These are phyloP conservation scores for Tetramorium alpestre DNA, from an alignment of 1,140 invertebrate species.

Conservation along the genomic window DNA sequence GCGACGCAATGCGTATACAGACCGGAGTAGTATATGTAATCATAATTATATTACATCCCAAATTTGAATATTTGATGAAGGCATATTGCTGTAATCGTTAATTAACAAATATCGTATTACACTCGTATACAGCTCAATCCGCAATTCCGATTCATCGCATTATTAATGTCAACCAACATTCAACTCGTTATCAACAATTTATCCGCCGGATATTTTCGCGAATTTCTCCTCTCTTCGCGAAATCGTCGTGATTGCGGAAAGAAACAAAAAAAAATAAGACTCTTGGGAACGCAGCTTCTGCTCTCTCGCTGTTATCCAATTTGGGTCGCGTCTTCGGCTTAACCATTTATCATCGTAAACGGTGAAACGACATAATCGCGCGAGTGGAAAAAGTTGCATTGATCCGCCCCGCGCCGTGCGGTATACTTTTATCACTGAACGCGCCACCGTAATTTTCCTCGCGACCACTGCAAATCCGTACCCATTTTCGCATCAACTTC, in stretches of 20 bases:
- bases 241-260: not conserved
- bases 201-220: not conserved
- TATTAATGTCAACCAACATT: constrained; percentile 1
- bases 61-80: constrained; percentile 39
- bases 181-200: not conserved
- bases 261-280: not conserved
- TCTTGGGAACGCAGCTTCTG: not conserved
- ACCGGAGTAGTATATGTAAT: not conserved
- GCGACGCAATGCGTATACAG: not conserved
- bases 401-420: constrained; percentile 10
- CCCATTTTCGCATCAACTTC: not conserved
- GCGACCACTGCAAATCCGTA: not conserved
- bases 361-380: constrained; percentile 47
- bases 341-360: constrained; percentile 16
- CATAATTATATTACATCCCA: constrained; percentile 10
- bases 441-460: constrained; percentile 25
- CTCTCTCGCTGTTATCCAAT: constrained; percentile 21
- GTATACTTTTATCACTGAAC: constrained; percentile 36
- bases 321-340: not conserved
- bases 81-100: not conserved
- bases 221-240: not conserved
- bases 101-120: constrained; percentile 29
- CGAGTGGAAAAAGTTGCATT: constrained; percentile 46
- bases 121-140: no score
- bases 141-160: not conserved